Percentiles rank a stretch among this genome's conserved stretches.
These are phyloP conservation scores for Cylindroiulus punctatus DNA, from an alignment of 2,888 invertebrate genomes.

Conservation along the genomic window DNA sequence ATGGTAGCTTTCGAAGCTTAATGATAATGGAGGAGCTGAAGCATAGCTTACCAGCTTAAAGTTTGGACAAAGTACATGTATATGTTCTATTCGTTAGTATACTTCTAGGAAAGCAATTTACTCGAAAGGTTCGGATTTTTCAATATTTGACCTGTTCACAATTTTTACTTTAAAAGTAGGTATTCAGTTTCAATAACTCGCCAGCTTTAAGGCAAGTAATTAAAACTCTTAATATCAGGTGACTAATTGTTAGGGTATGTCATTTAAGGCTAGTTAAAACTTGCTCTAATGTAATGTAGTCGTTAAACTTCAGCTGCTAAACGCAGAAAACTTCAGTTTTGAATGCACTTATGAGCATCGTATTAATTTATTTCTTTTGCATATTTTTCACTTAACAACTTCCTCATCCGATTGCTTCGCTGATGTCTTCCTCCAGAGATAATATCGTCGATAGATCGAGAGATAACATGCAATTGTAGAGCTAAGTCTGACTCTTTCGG, in stretches of 20 bases:
- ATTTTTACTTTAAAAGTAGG: too few species aligned
- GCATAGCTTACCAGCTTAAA: not conserved
- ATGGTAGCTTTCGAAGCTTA: not conserved
- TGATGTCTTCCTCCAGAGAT: conserved; percentile 19
- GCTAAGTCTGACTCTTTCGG: not conserved
- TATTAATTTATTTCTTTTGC: conserved; percentile 10
- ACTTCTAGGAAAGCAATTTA: not conserved
- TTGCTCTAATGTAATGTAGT: too few species aligned
- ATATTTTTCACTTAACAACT: conserved; percentile 10
- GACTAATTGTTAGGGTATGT: too few species aligned
- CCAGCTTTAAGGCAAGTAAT: too few species aligned
- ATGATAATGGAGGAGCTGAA: not conserved
- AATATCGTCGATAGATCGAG: not conserved
- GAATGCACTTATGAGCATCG: not conserved
- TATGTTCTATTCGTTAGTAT: too few species aligned
- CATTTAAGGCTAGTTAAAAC: too few species aligned
- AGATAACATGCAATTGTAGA: conserved; percentile 6
- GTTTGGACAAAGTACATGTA: not conserved
- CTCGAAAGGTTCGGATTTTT: too few species aligned
- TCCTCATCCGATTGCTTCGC: not conserved
- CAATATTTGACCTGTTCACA: too few species aligned
- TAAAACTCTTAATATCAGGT: too few species aligned
- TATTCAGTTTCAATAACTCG: too few species aligned
- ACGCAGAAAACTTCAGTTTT: too few species aligned
- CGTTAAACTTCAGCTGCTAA: too few species aligned